phyloP scores from a whole-genome alignment of 2,113 vertebrate genomes.

The Parus major region DNA sequence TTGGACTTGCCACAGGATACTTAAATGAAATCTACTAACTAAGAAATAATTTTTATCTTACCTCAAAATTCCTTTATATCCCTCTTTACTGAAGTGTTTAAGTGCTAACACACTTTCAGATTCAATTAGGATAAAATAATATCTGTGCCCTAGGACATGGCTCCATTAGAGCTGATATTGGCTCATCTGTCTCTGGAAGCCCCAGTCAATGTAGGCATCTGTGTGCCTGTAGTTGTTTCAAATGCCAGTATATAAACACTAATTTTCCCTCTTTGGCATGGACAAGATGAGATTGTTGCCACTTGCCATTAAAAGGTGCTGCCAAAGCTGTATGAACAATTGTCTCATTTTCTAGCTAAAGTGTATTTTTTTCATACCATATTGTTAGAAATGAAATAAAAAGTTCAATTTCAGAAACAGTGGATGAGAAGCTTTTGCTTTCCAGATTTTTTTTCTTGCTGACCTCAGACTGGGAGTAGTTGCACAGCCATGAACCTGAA shows the following conservation, averaged over 20 bases:
- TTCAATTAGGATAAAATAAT: conserved; percentile 11
- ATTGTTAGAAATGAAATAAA: not conserved
- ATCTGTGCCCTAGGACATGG: not conserved
- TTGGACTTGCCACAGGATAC: not conserved
- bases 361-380: not conserved
- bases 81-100: not conserved
- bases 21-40: not conserved
- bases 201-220: not conserved
- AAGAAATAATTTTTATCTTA: not conserved
- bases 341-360: not conserved
- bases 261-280: not conserved
- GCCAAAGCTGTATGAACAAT: not conserved
- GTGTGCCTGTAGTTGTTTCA: not conserved
- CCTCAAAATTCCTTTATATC: not conserved
- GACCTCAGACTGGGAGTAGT: not conserved
- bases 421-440: not conserved
- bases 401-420: not conserved
- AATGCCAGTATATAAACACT: not conserved
- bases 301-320: not conserved
- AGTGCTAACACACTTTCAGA: not conserved
- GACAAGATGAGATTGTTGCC: not conserved
- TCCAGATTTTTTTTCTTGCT: not conserved
- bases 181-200: not conserved
- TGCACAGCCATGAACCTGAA: not conserved
- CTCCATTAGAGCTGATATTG: not conserved